Percentiles rank a stretch among this genome's conserved stretches.
Conservation (phyloP, 2,113 vertebrate genomes). For the Stomatorhinus ivindoensis region DNA sequence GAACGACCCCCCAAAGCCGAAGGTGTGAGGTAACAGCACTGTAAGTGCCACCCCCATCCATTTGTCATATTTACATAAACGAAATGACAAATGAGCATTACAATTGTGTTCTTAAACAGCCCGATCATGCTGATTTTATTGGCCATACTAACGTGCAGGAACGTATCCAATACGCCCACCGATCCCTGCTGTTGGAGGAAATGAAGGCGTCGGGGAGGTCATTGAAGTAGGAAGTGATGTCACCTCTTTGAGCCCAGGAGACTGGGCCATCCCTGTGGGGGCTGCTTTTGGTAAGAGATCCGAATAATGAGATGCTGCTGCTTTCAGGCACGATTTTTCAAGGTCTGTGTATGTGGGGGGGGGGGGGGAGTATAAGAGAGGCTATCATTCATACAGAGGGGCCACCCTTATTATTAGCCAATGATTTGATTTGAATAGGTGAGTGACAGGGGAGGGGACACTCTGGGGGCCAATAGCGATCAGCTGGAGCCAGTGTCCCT, state of each 20-base stretch:
- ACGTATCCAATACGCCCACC: constrained; percentile 40
- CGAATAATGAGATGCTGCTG: neutral
- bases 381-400: neutral
- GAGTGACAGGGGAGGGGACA: neutral
- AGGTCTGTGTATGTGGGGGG: neutral
- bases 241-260: constrained; percentile 31
- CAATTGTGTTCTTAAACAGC: neutral
- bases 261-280: constrained; percentile 48
- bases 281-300: constrained; percentile 43
- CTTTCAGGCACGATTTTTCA: neutral
- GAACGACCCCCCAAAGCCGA: neutral
- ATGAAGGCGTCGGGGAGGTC: constrained; percentile 48
- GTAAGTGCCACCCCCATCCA: neutral
- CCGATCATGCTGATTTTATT: neutral
- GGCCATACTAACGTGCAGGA: constrained; percentile 23
- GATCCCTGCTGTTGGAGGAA: constrained; percentile 49
- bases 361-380: neutral
- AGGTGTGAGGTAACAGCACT: neutral
- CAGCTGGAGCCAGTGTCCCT: neutral
- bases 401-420: neutral
- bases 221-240: constrained; percentile 42
- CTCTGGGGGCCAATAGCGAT: neutral
- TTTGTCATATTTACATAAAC: neutral
- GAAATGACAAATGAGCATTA: neutral
- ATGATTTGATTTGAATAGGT: neutral